Base-by-base conservation (phyloP, 2,797 vertebrate species). In the Girardinus metallicus region DNA sequence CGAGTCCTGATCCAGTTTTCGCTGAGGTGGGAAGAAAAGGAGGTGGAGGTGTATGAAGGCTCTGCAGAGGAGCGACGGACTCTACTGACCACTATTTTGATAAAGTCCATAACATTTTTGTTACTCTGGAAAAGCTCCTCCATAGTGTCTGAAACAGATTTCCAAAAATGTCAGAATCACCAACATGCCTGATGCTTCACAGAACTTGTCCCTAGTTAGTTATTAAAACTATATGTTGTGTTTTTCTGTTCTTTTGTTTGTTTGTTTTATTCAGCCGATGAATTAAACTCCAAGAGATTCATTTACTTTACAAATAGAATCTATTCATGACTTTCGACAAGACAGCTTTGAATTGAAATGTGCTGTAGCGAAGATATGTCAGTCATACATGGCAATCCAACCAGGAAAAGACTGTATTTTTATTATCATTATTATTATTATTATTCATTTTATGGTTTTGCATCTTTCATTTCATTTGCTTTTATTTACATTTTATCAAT, bases 21-120 rank as follows among this genome's bases (percentile, higher is more conserved):
- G 49, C 39, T 66, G 80, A 96, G 90, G 0, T 95, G 91, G 1
- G 96, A 96, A 83, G 86, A 68, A 34, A 80, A 57, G 51, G 84
- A 78, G 82, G 88, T 81, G 55, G 83, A 78, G 81, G 89, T 83
- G 83, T 88, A 84, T 16, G 86, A 80, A 80, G 81, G 73, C 21
- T 39, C 10, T 0, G 83, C 34, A 51, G 89, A 95, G 3, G 97
- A 97, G 82, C 96, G 96, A 74, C 95, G 96, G 88, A 96, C 93
- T 94, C 97, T 97, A 77, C 96, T 96, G 90, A 98, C 95, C 88
- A 97, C 97, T 91, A 95, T 96, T 94, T 96, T 96, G 94, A 97
- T 97, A 89, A 98, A 97, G 89, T 97, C 96, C 95, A 97, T 94
- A 82, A 97, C 94, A 29, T 97, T 95, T 82, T 97, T 95, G 79